Conservation (phyloP, 2,797 vertebrate genomes). For the Myoxocephalus aenaeus region DNA sequence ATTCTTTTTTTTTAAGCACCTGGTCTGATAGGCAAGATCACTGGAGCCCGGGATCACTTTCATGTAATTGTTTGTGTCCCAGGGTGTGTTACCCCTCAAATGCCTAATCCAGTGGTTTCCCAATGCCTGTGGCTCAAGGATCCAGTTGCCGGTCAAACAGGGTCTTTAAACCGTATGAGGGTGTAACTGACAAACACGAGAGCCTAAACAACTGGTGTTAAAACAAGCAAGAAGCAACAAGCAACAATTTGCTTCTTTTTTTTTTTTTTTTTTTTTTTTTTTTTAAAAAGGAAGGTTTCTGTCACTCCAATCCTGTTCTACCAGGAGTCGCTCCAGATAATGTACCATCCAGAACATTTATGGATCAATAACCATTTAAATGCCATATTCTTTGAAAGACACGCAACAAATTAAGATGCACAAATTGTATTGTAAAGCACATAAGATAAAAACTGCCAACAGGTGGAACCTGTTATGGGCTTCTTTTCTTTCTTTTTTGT, state of each 20-base stretch:
- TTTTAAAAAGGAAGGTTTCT: conserved; percentile 2
- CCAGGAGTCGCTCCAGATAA: conserved; percentile 1
- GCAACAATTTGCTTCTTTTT: background rate
- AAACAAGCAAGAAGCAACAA: conserved; percentile 31
- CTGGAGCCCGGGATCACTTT: conserved; percentile 66
- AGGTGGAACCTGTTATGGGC: conserved; percentile 27
- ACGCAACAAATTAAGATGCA: background rate
- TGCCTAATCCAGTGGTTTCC: conserved; percentile 72
- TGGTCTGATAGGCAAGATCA: conserved; percentile 52
- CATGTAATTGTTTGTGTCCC: conserved; percentile 70
- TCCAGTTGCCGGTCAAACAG: conserved; percentile 74
- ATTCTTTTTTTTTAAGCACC: conserved; percentile 43
- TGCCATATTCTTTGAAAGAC: background rate
- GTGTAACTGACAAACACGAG: conserved; percentile 50
- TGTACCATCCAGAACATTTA: conserved; percentile 3
- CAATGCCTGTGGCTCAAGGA: conserved; percentile 58
- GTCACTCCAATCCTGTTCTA: conserved; percentile 12
- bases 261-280: no score
- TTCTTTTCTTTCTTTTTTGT: background rate
- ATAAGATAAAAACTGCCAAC: conserved; percentile 24
- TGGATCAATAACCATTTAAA: conserved; percentile 13
- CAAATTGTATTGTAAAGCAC: background rate
- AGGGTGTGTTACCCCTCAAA: conserved; percentile 69
- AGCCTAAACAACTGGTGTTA: conserved; percentile 37
- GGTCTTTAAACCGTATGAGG: conserved; percentile 57